Evolutionary conservation across 2,797 vertebrate species (phyloP).

Genomic region (Leuciscus waleckii): DNA sequence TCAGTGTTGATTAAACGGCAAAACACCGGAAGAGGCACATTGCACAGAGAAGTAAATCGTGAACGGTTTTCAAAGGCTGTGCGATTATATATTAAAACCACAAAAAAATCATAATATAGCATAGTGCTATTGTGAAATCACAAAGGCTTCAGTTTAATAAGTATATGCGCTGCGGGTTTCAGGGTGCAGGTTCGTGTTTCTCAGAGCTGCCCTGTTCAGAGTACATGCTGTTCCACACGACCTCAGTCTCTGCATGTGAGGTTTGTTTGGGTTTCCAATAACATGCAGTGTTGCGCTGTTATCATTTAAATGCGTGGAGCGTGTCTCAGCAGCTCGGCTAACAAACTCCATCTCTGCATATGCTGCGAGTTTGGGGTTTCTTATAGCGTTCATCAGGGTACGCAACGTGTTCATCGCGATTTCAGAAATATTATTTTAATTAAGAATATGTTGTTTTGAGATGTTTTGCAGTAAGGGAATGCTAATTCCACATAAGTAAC

Average conservation of each 20-base stretch:
- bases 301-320: background rate
- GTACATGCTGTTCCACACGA: background rate
- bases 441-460: background rate
- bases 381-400: background rate
- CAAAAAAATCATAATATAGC: too few species aligned
- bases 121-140: too few species aligned
- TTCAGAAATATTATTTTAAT: background rate
- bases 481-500: background rate
- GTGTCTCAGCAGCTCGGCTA: background rate
- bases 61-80: background rate
- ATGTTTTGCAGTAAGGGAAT: background rate
- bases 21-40: background rate
- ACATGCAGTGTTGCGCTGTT: background rate
- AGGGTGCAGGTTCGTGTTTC: background rate
- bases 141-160: too few species aligned
- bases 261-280: background rate
- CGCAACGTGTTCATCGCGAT: rapidly evolving
- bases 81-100: too few species aligned
- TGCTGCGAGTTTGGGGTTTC: background rate
- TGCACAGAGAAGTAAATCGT: background rate
- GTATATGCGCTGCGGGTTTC: background rate
- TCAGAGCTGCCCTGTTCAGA: background rate
- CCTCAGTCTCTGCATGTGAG: background rate
- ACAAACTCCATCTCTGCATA: background rate
- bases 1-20: background rate